phyloP scores from a whole-genome alignment of 2,797 vertebrate species.

The Sebastes oblongus region DNA sequence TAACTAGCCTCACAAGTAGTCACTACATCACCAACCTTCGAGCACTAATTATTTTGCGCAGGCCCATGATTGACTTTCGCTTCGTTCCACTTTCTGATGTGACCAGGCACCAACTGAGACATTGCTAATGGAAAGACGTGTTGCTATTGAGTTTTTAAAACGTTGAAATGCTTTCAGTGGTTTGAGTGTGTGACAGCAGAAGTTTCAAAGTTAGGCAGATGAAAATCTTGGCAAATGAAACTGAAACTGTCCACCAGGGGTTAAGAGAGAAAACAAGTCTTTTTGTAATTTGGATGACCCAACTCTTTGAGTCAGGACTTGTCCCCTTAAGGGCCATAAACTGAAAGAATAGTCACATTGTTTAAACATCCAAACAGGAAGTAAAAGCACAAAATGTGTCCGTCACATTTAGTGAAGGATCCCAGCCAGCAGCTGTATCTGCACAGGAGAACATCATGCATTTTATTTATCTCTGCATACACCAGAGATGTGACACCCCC shows the following conservation, averaged over 20 bases:
- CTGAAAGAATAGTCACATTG: neutral
- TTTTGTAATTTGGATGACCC: neutral
- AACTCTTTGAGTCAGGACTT: neutral
- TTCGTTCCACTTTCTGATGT: neutral
- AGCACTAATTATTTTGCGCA: neutral
- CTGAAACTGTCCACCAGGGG: neutral
- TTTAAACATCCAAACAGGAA: neutral
- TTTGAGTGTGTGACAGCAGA: neutral
- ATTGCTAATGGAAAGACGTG: neutral
- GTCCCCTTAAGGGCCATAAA: neutral
- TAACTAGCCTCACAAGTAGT: neutral
- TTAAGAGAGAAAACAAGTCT: neutral
- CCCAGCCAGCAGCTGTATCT: neutral
- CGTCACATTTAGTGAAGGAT: neutral
- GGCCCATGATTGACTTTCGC: neutral
- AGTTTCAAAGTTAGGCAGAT: neutral
- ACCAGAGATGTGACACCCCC: constrained; percentile 29
- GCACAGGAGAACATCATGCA: neutral
- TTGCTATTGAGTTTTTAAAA: neutral
- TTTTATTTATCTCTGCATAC: neutral
- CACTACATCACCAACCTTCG: neutral
- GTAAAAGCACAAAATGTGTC: neutral
- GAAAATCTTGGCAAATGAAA: neutral
- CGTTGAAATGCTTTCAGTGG: neutral
- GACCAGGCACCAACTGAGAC: neutral